Conservation (phyloP, 1,140 invertebrate genomes). For the Venturia canescens region DNA sequence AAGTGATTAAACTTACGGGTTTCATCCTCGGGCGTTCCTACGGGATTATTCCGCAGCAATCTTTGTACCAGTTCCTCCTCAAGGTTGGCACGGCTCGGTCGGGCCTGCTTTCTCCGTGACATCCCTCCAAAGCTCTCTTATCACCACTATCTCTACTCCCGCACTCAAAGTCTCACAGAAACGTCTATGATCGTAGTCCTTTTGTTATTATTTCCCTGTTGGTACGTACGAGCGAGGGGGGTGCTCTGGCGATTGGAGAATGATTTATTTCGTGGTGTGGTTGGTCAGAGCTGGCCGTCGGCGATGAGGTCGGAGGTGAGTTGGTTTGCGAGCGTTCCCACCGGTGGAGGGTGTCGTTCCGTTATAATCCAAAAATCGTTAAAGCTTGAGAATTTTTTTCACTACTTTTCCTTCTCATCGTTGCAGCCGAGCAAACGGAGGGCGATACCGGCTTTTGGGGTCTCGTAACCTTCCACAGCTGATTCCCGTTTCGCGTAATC, state of each 20-base stretch:
- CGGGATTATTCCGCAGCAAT: slow-evolving; percentile 67
- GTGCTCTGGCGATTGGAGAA: too few relatives aligned
- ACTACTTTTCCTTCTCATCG: too few relatives aligned
- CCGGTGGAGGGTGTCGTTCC: too few relatives aligned
- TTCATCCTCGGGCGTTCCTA: slow-evolving; percentile 63
- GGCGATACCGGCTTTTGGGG: too few relatives aligned
- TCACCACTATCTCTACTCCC: slow-evolving; percentile 23
- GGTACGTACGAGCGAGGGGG: too few relatives aligned
- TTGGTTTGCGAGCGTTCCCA: too few relatives aligned
- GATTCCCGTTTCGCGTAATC: not conserved
- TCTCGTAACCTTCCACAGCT: not conserved
- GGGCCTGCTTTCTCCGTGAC: slow-evolving; percentile 76
- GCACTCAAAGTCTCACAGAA: slow-evolving; percentile 4
- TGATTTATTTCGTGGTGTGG: too few relatives aligned
- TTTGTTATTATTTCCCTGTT: not conserved
- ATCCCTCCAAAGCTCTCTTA: slow-evolving; percentile 67
- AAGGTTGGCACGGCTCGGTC: slow-evolving; percentile 76
- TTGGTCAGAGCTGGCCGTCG: too few relatives aligned
- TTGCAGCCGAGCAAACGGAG: too few relatives aligned
- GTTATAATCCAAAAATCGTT: too few relatives aligned
- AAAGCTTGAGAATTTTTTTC: too few relatives aligned
- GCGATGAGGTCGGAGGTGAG: too few relatives aligned
- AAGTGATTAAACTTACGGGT: slow-evolving; percentile 67
- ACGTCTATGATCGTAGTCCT: not conserved
- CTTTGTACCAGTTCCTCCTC: slow-evolving; percentile 75